Percentiles rank a stretch among this genome's conserved stretches.
phyloP scores from a whole-genome alignment of 2,113 vertebrate genomes.

The Hippocampus comes region DNA sequence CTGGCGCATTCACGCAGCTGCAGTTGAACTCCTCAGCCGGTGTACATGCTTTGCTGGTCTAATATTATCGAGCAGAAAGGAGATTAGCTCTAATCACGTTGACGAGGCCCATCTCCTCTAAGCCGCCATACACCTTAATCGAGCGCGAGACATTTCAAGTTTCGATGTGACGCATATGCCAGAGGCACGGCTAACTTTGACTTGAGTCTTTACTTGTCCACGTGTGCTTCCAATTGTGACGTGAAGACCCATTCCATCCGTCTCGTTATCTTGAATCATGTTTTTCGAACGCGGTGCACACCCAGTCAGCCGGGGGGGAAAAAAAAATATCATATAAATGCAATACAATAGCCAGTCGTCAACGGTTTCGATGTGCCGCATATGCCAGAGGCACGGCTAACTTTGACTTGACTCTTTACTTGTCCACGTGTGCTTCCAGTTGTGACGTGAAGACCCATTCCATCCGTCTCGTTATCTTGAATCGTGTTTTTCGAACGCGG shows the following conservation, averaged over 20 bases:
- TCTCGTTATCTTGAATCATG: not conserved
- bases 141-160: not conserved
- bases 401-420: not conserved
- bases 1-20: slow-evolving; percentile 26
- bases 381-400: not conserved
- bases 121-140: not conserved
- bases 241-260: not conserved
- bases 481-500: not conserved
- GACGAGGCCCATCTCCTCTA: slow-evolving; percentile 18
- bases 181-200: not conserved
- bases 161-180: not conserved
- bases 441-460: not conserved
- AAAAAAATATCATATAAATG: not conserved
- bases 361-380: not conserved
- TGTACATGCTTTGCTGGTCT: slow-evolving; percentile 40
- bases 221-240: not conserved
- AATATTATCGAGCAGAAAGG: slow-evolving; percentile 58
- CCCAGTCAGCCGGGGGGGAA: not conserved
- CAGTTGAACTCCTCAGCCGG: slow-evolving; percentile 33
- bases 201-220: not conserved
- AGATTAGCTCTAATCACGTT: slow-evolving; percentile 66
- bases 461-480: not conserved
- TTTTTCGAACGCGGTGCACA: not conserved
- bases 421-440: not conserved
- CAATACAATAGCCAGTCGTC: slow-evolving; percentile 3